Conservation (phyloP, 2,113 vertebrate species). For the Notarius lentiginosus region DNA sequence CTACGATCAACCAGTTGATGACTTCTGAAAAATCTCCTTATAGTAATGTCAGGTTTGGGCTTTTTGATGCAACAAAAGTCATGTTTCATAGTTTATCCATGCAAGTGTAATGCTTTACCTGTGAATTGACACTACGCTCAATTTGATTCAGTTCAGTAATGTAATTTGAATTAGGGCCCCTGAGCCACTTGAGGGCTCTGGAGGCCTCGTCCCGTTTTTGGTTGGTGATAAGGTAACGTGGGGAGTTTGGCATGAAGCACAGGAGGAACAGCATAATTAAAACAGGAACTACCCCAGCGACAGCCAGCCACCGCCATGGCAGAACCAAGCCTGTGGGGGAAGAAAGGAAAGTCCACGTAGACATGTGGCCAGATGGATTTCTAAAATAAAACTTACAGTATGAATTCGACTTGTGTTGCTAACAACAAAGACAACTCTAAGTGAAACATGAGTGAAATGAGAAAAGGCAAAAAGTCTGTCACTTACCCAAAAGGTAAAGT, state of each 20-base stretch:
- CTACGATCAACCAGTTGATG: not conserved
- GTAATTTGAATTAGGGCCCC: constrained; percentile 72
- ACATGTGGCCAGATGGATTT: not conserved
- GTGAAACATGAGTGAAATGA: not conserved
- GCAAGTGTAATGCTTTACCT: constrained; percentile 62
- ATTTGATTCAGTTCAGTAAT: constrained; percentile 76
- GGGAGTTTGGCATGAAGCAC: constrained; percentile 88
- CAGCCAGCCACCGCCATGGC: constrained; percentile 90
- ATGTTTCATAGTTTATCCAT: not conserved
- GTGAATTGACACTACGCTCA: constrained; percentile 67
- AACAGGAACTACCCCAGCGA: constrained; percentile 80
- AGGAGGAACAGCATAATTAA: constrained; percentile 80
- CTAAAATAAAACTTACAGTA: not conserved
- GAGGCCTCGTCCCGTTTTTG: constrained; percentile 74
- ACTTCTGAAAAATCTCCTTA: not conserved
- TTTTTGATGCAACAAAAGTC: not conserved
- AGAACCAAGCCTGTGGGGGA: constrained; percentile 75
- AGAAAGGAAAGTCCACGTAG: not conserved
- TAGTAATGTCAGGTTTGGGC: not conserved
- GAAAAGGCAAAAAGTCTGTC: not conserved
- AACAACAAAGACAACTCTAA: not conserved
- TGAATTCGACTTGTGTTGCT: not conserved
- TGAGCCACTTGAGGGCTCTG: constrained; percentile 80
- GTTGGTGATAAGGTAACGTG: constrained; percentile 85
- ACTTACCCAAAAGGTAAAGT: constrained; percentile 83